Evolutionary conservation across 2,113 vertebrate genomes (phyloP).

Genomic region (Todiramphus chloris): DNA sequence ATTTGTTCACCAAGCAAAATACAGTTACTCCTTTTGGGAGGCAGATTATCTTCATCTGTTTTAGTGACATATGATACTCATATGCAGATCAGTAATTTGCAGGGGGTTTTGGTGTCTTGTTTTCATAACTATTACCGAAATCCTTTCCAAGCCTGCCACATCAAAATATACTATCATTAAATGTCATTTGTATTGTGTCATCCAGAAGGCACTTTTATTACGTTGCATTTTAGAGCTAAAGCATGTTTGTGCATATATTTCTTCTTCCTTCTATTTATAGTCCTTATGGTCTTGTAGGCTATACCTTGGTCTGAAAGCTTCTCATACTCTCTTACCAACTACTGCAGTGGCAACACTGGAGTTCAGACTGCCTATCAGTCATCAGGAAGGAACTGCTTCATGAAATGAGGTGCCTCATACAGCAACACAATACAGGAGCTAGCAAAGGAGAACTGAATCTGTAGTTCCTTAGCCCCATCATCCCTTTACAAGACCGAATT

Average conservation of each 20-base stretch:
- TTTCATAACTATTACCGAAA: background rate
- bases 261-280: background rate
- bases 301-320: background rate
- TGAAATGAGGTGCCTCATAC: background rate
- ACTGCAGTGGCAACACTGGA: background rate
- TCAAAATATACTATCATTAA: conserved; percentile 14
- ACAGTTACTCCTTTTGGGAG: background rate
- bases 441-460: background rate
- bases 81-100: background rate
- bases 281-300: background rate
- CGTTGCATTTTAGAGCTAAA: background rate
- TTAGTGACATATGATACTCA: background rate
- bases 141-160: background rate
- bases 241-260: background rate
- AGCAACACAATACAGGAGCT: background rate
- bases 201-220: background rate
- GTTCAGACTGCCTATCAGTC: background rate
- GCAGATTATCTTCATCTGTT: background rate
- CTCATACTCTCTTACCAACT: background rate
- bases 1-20: background rate
- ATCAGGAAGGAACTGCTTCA: background rate
- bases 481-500: background rate
- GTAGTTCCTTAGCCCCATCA: background rate
- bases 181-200: conserved; percentile 34
- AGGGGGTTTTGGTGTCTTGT: background rate